Evolutionary conservation across 1,140 invertebrate species (phyloP), one percentile per base, ranked within the genome.

Genomic region (Brachionus sp.): DNA sequence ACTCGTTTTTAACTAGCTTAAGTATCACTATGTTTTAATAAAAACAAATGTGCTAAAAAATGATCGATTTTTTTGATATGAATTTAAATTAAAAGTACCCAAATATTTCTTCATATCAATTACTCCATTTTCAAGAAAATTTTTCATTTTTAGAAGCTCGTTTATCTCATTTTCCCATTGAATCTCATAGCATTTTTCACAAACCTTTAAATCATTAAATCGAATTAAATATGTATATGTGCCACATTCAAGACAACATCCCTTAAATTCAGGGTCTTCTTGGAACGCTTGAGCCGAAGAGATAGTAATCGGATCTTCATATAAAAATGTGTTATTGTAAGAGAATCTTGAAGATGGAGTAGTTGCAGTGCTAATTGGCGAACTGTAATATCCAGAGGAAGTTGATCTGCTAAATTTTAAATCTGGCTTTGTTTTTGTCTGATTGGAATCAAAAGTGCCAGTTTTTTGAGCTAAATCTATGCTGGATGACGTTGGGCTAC

Each of bases 131-230:
- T 80, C 77, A 42, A 80, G 50, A 35, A 62, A 66, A 16, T 33
- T 62, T 66, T 80, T 80, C 50, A 62, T 62, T n/a, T 80, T 80
- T 12, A 80, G n/a, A 44, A 80, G 77, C 77, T 80, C 77, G 10
- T 80, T 80, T 16, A 80, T 57, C 16, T 80, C 77, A 57, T 62
- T 66, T 80, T 80, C 35, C 77, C 77, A 80, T 57, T 80, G 77
- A 19, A 62, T 80, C 37, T 80, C 46, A 19, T 62, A 42, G 33
- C 77, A 80, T 37, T 62, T 57, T 25, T 80, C 77, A 29, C 77
- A 80, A 13, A 80, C 25, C 5, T 62, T 25, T 29, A 80, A 23
- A 7, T 80, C 77, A 13, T 80, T 57, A 25, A 57, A 80, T 62
- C 39, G 62, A n/a, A 62, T 80, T 10, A 80, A 44, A 80, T 62